Evolutionary conservation across 2,888 invertebrate species (phyloP), one percentile per base, ranked within the genome.

Genomic region (Tenthredo amoena): DNA sequence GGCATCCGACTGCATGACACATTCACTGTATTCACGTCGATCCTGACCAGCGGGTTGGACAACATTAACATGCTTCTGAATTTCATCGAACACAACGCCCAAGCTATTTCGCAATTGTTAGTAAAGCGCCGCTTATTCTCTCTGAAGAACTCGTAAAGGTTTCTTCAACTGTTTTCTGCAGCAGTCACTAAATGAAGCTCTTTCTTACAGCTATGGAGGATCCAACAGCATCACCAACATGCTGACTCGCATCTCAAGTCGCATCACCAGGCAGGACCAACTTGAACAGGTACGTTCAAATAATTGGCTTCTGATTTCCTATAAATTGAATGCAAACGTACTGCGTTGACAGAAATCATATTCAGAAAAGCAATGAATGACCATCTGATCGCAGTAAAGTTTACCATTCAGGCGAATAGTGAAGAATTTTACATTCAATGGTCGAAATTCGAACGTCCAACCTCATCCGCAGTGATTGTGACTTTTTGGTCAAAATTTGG

Each of bases 261-360:
- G 87, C 68, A 86, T 91, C 34, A 89, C 86, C n/a, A 89, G 88
- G 1, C 26, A 72, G 2, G 86, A 76, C 37, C 90, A 92, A 87
- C 82, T 88, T 18, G 72, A 85, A 15, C 89, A 88, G 91, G 92
- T 93, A 89, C 50, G 65, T 50, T 43, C 43, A 71, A 43, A 34
- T 10, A 47, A 72, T 55, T 15, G 1, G 34, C 12, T 68, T 34
- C 15, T 15, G 50, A 12, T 43, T 68, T 0, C 18, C 47, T 58
- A 18, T 81, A 9, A 3, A 3, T 62, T 71, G 9, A 71, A 31
- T 37, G 26, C 1, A 37, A 18, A 71, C 15, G 12, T 65, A n/a
- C 18, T n/a, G n/a, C n/a, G 55, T 55, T 55, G 2, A 26, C 26
- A 26, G 26, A 26, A 26, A 26, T 26, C 26, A 26, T 26, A 26